Evolutionary conservation across 2,797 vertebrate genomes (phyloP).

Genomic region (Argyrosomus regius): DNA sequence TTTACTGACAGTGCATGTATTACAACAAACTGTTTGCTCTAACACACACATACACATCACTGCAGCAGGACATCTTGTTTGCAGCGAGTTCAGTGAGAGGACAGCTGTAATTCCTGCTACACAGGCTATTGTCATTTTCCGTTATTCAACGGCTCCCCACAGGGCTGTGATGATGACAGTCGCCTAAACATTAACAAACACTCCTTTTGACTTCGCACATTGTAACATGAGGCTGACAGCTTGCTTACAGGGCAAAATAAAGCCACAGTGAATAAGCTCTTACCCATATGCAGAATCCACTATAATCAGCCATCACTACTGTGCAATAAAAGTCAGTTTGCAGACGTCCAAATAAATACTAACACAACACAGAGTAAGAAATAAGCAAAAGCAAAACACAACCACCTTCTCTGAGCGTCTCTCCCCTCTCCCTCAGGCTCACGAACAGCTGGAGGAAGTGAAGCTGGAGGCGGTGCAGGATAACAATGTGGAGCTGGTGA

Average conservation of each 20-base stretch:
- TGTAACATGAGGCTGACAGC: background rate
- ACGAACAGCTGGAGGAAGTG: conserved; percentile 94
- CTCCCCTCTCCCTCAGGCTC: conserved; percentile 84
- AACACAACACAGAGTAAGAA: background rate
- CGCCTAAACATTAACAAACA: conserved; percentile 30
- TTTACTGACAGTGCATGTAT: background rate
- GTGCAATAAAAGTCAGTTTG: background rate
- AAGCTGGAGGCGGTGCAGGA: conserved; percentile 98
- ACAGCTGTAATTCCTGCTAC: conserved; percentile 33
- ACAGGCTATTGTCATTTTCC: conserved; percentile 42
- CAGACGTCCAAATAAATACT: background rate
- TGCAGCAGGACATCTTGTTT: conserved; percentile 12
- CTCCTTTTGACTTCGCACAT: conserved; percentile 19
- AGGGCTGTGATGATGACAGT: conserved; percentile 28
- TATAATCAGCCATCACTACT: background rate
- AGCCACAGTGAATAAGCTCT: background rate
- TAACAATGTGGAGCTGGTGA: conserved; percentile 96
- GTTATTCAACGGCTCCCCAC: conserved; percentile 12
- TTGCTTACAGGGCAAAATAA: background rate
- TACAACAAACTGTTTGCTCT: background rate
- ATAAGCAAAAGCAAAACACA: background rate
- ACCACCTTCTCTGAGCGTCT: conserved; percentile 21
- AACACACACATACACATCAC: conserved; percentile 8
- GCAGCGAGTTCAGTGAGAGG: conserved; percentile 37
- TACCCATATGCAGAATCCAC: background rate